These are phyloP conservation scores for Tyrannus savana DNA, from an alignment of 2,113 vertebrate genomes.

Conservation along the genomic window DNA sequence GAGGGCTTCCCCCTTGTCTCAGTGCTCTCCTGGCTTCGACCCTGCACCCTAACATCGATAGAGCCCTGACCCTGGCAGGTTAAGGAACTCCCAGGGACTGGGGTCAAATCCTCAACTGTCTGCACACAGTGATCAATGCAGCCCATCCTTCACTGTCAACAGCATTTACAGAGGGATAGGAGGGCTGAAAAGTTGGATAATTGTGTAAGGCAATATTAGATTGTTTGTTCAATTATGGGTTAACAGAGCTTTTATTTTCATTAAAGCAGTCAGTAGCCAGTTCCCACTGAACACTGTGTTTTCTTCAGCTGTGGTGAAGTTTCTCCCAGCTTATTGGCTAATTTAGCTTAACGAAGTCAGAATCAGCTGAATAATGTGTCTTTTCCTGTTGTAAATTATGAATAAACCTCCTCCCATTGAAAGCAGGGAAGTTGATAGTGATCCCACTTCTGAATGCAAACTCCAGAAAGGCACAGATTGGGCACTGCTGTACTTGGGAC, in stretches of 20 bases:
- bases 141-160: rapidly evolving
- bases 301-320: background rate
- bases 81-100: rapidly evolving
- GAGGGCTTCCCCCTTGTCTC: background rate
- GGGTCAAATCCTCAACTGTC: rapidly evolving
- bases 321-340: background rate
- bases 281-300: background rate
- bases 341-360: background rate
- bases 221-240: background rate
- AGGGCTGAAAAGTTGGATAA: rapidly evolving
- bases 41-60: rapidly evolving
- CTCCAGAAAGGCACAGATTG: background rate
- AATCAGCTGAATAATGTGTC: rapidly evolving
- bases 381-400: background rate
- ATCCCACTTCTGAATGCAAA: background rate
- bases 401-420: background rate
- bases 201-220: rapidly evolving
- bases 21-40: rapidly evolving
- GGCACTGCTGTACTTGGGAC: background rate
- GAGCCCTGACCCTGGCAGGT: background rate
- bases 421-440: background rate
- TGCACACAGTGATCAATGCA: rapidly evolving
- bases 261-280: background rate
- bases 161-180: rapidly evolving
- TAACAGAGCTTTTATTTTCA: background rate